Percentiles rank a stretch among this genome's conserved stretches.
phyloP scores from a whole-genome alignment of 2,113 vertebrate species.

The Bambusicola thoracicus region DNA sequence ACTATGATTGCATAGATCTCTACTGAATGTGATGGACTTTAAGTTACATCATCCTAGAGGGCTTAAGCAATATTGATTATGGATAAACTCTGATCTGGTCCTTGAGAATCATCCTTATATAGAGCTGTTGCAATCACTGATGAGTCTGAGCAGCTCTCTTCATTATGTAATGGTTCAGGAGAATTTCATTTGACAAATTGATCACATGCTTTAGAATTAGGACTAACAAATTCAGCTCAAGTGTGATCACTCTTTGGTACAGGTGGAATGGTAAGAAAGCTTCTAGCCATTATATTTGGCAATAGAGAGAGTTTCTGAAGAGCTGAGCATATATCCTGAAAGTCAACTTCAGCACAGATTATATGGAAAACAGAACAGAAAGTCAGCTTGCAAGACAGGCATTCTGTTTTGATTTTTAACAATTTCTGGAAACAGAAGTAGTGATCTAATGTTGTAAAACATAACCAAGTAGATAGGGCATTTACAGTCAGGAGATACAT shows the following conservation, averaged over 20 bases:
- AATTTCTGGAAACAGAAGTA: slow-evolving; percentile 87
- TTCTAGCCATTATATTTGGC: slow-evolving; percentile 73
- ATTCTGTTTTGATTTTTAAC: slow-evolving; percentile 90
- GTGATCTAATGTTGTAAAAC: slow-evolving; percentile 83
- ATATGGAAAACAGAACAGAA: slow-evolving; percentile 87
- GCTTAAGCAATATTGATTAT: slow-evolving; percentile 66
- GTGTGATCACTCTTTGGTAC: slow-evolving; percentile 67
- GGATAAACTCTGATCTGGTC: slow-evolving; percentile 44
- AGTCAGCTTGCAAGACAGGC: slow-evolving; percentile 86
- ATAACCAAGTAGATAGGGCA: slow-evolving; percentile 87
- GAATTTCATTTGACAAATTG: slow-evolving; percentile 83
- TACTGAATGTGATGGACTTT: slow-evolving; percentile 79
- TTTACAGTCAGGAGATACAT: slow-evolving; percentile 86
- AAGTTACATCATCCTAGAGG: slow-evolving; percentile 83
- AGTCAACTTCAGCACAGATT: slow-evolving; percentile 83
- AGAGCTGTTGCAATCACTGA: slow-evolving; percentile 83
- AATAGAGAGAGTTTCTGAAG: slow-evolving; percentile 74
- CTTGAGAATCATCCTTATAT: slow-evolving; percentile 67
- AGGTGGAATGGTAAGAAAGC: slow-evolving; percentile 85
- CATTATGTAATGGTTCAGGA: slow-evolving; percentile 77
- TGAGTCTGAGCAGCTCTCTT: slow-evolving; percentile 81
- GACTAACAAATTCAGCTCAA: slow-evolving; percentile 79
- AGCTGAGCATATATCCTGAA: slow-evolving; percentile 82
- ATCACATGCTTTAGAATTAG: slow-evolving; percentile 81
- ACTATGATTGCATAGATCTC: slow-evolving; percentile 53